A percentile compares a stretch with the other conserved stretches of the same genome.
Conservation (phyloP, 2,888 invertebrate genomes). For the Thecocarcelia acutangulata region DNA sequence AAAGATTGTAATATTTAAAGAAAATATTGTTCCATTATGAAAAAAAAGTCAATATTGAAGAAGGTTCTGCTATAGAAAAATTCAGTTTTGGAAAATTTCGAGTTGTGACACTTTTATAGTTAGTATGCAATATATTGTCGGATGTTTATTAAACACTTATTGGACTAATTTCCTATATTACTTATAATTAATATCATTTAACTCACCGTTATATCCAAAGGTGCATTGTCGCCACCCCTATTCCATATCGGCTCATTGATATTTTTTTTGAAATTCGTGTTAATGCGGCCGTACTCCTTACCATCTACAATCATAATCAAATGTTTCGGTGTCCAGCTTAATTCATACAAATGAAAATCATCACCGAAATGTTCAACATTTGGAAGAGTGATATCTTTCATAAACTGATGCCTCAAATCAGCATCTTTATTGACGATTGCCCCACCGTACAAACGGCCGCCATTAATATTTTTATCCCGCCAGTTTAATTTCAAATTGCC, state of each 20-base stretch:
- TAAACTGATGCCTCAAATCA: slow-evolving; percentile 77
- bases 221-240: slow-evolving; percentile 84
- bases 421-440: slow-evolving; percentile 75
- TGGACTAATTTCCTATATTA: no score
- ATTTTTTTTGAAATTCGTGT: slow-evolving; percentile 74
- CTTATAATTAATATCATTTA: background rate
- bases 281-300: slow-evolving; percentile 82
- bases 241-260: slow-evolving; percentile 83
- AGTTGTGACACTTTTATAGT: no score
- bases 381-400: slow-evolving; percentile 68
- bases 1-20: no score
- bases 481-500: slow-evolving; percentile 83
- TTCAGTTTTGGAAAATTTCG: no score
- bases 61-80: no score
- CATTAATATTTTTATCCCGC: slow-evolving; percentile 74
- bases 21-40: no score
- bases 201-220: slow-evolving; percentile 87
- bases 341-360: slow-evolving; percentile 86
- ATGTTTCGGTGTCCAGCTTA: slow-evolving; percentile 84
- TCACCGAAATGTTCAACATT: slow-evolving; percentile 82
- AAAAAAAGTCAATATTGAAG: no score
- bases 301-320: slow-evolving; percentile 82
- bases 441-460: slow-evolving; percentile 77
- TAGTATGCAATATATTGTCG: no score
- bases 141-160: no score